These are phyloP conservation scores for Brachyrhaphis roseni DNA, from an alignment of 2,797 vertebrate species.

Conservation along the genomic window DNA sequence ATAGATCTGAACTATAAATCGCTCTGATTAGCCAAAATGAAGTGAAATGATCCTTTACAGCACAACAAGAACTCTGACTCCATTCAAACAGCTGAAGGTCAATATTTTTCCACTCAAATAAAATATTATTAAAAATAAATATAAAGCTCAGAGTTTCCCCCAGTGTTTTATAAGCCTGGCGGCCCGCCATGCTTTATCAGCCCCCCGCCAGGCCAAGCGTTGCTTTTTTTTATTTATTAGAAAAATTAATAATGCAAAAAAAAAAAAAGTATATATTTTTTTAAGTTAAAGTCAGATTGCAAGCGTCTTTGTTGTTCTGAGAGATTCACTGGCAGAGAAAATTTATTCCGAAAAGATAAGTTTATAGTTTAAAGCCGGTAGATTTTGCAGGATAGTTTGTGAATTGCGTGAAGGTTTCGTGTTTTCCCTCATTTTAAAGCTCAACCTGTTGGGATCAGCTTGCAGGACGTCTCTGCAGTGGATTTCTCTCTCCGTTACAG, in stretches of 20 bases:
- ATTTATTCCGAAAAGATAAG: too few species aligned
- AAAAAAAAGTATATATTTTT: too few species aligned
- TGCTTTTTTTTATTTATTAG: too few species aligned
- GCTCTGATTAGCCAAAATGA: not conserved
- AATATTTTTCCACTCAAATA: not conserved
- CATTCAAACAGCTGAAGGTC: not conserved
- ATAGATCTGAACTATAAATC: not conserved
- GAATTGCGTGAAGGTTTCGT: not conserved
- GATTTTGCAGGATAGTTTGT: not conserved
- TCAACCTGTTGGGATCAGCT: not conserved
- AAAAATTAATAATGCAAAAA: too few species aligned
- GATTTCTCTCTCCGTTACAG: not conserved
- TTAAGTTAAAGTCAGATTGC: too few species aligned
- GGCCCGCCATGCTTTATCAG: too few species aligned
- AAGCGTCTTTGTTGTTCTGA: too few species aligned
- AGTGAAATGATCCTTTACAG: not conserved
- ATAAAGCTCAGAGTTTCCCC: too few species aligned
- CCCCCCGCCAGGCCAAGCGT: too few species aligned
- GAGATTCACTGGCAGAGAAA: too few species aligned
- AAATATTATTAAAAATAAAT: too few species aligned
- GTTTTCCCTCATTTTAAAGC: not conserved
- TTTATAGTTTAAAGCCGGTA: not conserved
- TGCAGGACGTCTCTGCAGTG: not conserved
- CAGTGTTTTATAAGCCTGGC: too few species aligned
- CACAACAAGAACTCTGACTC: not conserved